Percentiles rank a stretch among this genome's conserved stretches.
These are phyloP conservation scores for Chaunax sp. DNA, from an alignment of 2,797 vertebrate genomes.

Conservation along the genomic window DNA sequence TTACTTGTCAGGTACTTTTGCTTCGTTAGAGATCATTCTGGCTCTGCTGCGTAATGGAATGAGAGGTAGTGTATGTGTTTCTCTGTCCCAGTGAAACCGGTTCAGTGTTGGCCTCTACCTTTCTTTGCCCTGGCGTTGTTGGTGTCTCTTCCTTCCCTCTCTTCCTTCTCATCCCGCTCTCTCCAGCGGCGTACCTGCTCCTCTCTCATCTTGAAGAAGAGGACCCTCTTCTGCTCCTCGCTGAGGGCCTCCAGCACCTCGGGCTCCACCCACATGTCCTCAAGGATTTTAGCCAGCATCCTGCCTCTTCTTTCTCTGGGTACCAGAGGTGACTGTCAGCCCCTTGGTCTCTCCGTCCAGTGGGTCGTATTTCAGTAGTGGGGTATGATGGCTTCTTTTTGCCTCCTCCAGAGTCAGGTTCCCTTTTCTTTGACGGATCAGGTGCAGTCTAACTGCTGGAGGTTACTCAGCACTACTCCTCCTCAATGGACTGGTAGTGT, in stretches of 20 bases:
- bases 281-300: slow-evolving; percentile 87
- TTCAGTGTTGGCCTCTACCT: slow-evolving; percentile 66
- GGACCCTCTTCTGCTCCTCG: slow-evolving; percentile 85
- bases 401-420: slow-evolving; percentile 55
- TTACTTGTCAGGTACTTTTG: neutral
- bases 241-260: slow-evolving; percentile 84
- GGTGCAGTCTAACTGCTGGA: slow-evolving; percentile 42
- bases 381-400: slow-evolving; percentile 43
- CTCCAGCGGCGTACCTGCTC: slow-evolving; percentile 87
- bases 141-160: slow-evolving; percentile 49
- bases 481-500: slow-evolving; percentile 23
- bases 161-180: slow-evolving; percentile 77
- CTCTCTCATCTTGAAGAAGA: slow-evolving; percentile 87
- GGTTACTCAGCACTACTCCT: slow-evolving; percentile 37
- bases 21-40: neutral
- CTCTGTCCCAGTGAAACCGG: neutral
- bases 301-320: slow-evolving; percentile 34
- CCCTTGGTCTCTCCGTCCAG: slow-evolving; percentile 10
- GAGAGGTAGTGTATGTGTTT: neutral
- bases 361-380: slow-evolving; percentile 52
- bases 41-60: neutral
- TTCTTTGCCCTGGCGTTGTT: slow-evolving; percentile 60
- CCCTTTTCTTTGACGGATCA: slow-evolving; percentile 56
- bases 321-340: neutral
- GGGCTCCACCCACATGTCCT: slow-evolving; percentile 87